Evolutionary conservation across 2,113 vertebrate genomes (phyloP).

Genomic region (Ophiodon elongatus): DNA sequence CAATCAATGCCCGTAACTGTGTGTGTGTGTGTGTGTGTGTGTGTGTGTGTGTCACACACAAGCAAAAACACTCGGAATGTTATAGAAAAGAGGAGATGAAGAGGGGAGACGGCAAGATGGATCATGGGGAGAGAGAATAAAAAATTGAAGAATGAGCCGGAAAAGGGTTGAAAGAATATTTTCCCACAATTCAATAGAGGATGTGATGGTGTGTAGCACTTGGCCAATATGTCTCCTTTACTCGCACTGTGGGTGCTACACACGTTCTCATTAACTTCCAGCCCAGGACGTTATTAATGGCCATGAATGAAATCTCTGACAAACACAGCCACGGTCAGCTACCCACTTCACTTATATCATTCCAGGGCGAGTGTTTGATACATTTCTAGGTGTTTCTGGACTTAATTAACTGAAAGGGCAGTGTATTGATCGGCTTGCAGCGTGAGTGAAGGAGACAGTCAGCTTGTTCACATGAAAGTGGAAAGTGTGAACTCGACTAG

Average conservation of each 20-base stretch:
- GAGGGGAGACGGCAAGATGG: conserved; percentile 25
- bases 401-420: conserved; percentile 59
- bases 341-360: neutral
- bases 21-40: neutral
- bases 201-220: conserved; percentile 44
- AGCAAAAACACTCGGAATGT: conserved; percentile 28
- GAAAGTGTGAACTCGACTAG: conserved; percentile 56
- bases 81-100: conserved; percentile 10
- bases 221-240: conserved; percentile 38
- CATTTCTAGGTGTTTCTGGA: conserved; percentile 12
- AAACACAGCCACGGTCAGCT: neutral
- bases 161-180: conserved; percentile 55
- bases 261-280: conserved; percentile 24
- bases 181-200: conserved; percentile 44
- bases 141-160: conserved; percentile 58
- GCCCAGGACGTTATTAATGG: conserved; percentile 15
- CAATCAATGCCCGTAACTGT: conserved; percentile 34
- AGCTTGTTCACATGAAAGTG: conserved; percentile 26
- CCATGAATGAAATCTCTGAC: conserved; percentile 23
- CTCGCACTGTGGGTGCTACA: conserved; percentile 10
- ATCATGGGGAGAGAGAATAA: conserved; percentile 61
- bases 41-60: neutral
- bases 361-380: neutral
- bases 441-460: conserved; percentile 18
- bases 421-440: conserved; percentile 47